Percentiles rank a stretch among this genome's conserved stretches.
These are phyloP conservation scores for Rhaphigaster nebulosa DNA, from an alignment of 2,888 invertebrate species.

Conservation along the genomic window DNA sequence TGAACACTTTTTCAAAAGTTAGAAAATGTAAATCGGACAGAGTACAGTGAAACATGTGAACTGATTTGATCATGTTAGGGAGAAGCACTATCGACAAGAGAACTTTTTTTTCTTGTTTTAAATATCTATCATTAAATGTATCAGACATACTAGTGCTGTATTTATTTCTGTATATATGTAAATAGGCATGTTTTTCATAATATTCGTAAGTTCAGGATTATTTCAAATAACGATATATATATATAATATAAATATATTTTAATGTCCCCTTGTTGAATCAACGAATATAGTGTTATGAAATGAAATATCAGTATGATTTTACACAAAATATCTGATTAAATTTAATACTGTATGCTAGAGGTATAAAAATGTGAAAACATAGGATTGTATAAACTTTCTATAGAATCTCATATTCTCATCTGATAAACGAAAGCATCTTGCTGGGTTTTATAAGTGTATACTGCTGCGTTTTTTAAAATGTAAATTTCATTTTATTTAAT, in stretches of 20 bases:
- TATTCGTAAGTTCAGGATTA: slow-evolving; percentile 51
- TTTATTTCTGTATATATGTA: slow-evolving; percentile 57
- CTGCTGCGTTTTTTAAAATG: slow-evolving; percentile 26
- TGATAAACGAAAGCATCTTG: slow-evolving; percentile 27
- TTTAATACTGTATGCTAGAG: neutral
- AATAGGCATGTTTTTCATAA: slow-evolving; percentile 58
- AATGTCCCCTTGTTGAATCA: slow-evolving; percentile 51
- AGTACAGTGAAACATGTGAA: slow-evolving; percentile 35
- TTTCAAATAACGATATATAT: slow-evolving; percentile 31
- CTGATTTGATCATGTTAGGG: slow-evolving; percentile 26
- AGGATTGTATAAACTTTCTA: slow-evolving; percentile 40
- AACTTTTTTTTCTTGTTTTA: slow-evolving; percentile 15
- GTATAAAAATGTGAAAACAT: slow-evolving; percentile 11
- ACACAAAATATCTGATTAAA: slow-evolving; percentile 37
- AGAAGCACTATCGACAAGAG: slow-evolving; percentile 31
- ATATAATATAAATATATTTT: slow-evolving; percentile 52
- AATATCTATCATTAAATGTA: slow-evolving; percentile 26
- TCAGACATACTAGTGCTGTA: slow-evolving; percentile 34
- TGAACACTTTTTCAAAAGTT: slow-evolving; percentile 61
- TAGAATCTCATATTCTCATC: slow-evolving; percentile 18
- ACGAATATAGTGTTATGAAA: slow-evolving; percentile 48
- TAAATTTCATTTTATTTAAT: slow-evolving; percentile 36
- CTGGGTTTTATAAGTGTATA: slow-evolving; percentile 42
- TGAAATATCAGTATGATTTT: slow-evolving; percentile 19
- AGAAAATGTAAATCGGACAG: slow-evolving; percentile 23